These are phyloP conservation scores for Girardinichthys multiradiatus DNA, from an alignment of 2,113 vertebrate species.

Conservation along the genomic window DNA sequence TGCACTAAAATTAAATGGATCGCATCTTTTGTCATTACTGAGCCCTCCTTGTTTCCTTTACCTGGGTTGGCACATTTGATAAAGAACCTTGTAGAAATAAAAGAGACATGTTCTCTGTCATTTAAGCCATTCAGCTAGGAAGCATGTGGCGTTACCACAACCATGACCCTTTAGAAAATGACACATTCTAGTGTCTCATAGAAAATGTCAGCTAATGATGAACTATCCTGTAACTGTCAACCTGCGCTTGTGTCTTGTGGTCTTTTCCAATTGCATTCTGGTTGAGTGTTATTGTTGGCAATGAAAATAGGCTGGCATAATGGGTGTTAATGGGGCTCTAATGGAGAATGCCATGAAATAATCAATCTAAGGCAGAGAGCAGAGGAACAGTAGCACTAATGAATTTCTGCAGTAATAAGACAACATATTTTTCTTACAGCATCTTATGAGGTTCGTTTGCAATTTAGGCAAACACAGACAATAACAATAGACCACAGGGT, in stretches of 20 bases:
- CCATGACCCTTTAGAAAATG: slow-evolving; percentile 51
- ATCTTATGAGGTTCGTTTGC: slow-evolving; percentile 31
- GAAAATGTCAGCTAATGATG: slow-evolving; percentile 71
- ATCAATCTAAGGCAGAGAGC: slow-evolving; percentile 60
- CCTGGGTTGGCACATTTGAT: slow-evolving; percentile 53
- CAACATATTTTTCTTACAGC: slow-evolving; percentile 51
- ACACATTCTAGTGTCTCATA: slow-evolving; percentile 57
- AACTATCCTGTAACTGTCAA: slow-evolving; percentile 70
- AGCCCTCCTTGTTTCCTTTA: slow-evolving; percentile 33
- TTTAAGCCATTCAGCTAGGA: slow-evolving; percentile 52
- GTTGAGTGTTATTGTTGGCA: slow-evolving; percentile 65
- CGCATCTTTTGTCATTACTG: slow-evolving; percentile 64
- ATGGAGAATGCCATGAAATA: slow-evolving; percentile 70
- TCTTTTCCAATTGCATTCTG: slow-evolving; percentile 44
- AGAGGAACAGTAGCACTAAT: slow-evolving; percentile 58
- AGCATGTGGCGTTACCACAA: slow-evolving; percentile 24
- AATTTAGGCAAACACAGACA: slow-evolving; percentile 31
- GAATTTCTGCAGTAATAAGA: slow-evolving; percentile 56
- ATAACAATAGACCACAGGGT: slow-evolving; percentile 25
- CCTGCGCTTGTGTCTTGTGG: slow-evolving; percentile 37
- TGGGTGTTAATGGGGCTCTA: slow-evolving; percentile 74
- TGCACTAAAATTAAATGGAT: slow-evolving; percentile 70
- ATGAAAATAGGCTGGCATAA: slow-evolving; percentile 66
- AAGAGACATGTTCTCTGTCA: slow-evolving; percentile 59
- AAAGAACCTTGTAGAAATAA: slow-evolving; percentile 47